Base-by-base conservation (phyloP, 2,113 vertebrate genomes). In the Peromyscus californicus region DNA sequence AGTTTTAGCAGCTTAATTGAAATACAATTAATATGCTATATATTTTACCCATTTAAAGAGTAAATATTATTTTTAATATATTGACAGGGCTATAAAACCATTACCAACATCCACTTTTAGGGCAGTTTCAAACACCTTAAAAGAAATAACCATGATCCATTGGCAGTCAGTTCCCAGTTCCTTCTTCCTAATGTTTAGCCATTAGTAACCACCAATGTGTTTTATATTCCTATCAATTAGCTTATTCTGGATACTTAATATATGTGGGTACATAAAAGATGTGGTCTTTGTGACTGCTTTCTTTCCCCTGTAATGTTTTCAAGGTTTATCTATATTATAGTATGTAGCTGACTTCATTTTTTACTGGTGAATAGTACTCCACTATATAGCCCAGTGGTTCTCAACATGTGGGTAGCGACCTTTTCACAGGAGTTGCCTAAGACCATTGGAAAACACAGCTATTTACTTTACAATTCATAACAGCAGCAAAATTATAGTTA, bases 261-360 rank as follows among this genome's bases (percentile, higher is more conserved):
- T 7, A 83, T 75, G 54, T 26, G 12, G 22, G n/a, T 39, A 91
- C 51, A 78, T 11, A 61, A 63, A 72, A 21, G 45, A 51, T 74
- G 63, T 59, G 65, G 42, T 42, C 74, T 94, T 78, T 69, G 48
- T 84, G 51, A 57, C 22, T 59, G 63, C 36, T 91, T 67, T 78
- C 51, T 42, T 86, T 94, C 22, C 31, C n/a, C 75, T 76, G 72
- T 11, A 80, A 24, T 69, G 5, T 94, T 88, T 91, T 61, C 24
- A 96, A 82, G 57, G 17, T 54, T 76, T 12, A 39, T 57, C 45
- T 13, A 59, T 31, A 11, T 83, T 75, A 48, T 76, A 63, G 0
- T 59, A 67, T 83, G n/a, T 80, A 59, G n/a, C 39, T 88, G 48
- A 69, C n/a, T 83, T 93, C 48, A 31, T 91, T 93, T 90, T 94